Conservation (phyloP, 2,797 vertebrate species). For the Oreochromis mossambicus region DNA sequence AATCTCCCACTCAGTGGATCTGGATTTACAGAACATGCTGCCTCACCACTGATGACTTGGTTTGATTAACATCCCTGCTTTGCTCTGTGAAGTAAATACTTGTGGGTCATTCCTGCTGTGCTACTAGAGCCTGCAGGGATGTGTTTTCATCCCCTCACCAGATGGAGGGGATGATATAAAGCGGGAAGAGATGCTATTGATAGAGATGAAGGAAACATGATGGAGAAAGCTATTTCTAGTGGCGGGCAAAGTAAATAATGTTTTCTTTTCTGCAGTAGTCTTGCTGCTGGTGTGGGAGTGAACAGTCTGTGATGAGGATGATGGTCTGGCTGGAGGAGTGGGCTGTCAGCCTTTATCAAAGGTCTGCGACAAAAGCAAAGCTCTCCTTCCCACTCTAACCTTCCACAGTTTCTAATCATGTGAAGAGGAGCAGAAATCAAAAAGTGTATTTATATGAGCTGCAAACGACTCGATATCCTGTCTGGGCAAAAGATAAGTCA, state of each 20-base stretch:
- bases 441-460: not conserved
- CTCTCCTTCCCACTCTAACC: not conserved
- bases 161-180: not conserved
- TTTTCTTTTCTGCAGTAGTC: not conserved
- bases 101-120: slow-evolving; percentile 39
- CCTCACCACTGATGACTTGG: not conserved
- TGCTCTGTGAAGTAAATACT: not conserved
- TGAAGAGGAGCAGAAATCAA: not conserved
- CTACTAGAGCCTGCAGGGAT: slow-evolving; percentile 7
- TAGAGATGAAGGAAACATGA: slow-evolving; percentile 23
- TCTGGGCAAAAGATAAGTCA: not conserved
- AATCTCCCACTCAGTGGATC: slow-evolving; percentile 13
- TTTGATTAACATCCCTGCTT: slow-evolving; percentile 35
- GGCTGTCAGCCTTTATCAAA: not conserved
- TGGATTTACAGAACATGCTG: slow-evolving; percentile 16
- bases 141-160: not conserved
- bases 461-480: not conserved
- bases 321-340: not conserved
- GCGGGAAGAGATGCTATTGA: slow-evolving; percentile 9
- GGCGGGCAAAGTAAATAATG: slow-evolving; percentile 8
- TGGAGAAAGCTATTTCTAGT: slow-evolving; percentile 12
- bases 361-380: not conserved
- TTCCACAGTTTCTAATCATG: not conserved
- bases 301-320: not conserved
- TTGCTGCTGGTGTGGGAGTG: slow-evolving; percentile 10